A percentile compares a stretch with the other conserved stretches of the same genome.
Conservation (phyloP, 2,113 vertebrate species). For the Peromyscus leucopus region DNA sequence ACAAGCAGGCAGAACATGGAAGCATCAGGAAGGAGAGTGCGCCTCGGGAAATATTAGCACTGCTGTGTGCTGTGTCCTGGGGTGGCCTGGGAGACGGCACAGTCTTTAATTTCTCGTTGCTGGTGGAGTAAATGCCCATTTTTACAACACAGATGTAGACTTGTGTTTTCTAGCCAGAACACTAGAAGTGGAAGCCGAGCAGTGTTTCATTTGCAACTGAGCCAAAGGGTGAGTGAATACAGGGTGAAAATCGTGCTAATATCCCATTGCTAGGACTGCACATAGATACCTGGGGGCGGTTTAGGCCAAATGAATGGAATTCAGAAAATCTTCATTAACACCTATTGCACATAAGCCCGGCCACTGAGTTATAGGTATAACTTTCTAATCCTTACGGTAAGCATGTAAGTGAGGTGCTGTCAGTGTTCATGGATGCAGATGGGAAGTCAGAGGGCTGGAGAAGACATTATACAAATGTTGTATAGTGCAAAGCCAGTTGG, state of each 20-base stretch:
- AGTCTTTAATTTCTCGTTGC: neutral
- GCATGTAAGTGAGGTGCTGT: neutral
- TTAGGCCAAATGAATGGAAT: neutral
- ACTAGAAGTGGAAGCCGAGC: constrained; percentile 18
- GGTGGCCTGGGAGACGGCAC: neutral
- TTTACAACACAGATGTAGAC: neutral
- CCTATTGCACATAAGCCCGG: neutral
- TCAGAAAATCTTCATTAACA: neutral
- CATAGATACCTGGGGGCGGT: neutral
- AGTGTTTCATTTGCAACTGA: neutral
- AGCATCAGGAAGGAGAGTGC: neutral
- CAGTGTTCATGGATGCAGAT: neutral
- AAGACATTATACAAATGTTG: neutral
- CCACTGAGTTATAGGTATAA: neutral
- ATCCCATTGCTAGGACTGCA: neutral
- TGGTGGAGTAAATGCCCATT: neutral
- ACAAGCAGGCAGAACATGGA: neutral
- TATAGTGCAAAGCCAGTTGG: neutral
- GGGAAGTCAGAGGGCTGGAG: neutral
- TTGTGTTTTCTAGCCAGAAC: neutral
- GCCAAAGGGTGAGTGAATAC: neutral
- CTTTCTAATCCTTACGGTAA: constrained; percentile 3
- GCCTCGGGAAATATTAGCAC: neutral
- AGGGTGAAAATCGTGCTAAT: neutral
- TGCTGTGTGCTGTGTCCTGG: too few species aligned